Base-by-base conservation (phyloP, 2,888 invertebrate species). In the Orchesellides sinensis region DNA sequence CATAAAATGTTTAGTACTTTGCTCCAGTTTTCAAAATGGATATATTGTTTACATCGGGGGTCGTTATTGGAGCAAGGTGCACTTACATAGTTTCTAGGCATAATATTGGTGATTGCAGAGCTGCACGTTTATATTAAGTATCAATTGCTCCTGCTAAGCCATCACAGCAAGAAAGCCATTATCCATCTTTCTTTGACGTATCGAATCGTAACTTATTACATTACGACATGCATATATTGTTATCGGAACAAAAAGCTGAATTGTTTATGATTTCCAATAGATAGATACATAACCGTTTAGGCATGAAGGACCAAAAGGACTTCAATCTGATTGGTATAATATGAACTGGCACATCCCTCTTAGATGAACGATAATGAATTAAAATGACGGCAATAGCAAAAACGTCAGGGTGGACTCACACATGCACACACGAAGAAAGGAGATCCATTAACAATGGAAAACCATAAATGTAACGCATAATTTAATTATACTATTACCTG, bases 11-110 rank as follows among this genome's bases (percentile, higher is more conserved):
- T 66, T 75, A 75, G 66, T 75, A 40, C 75, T 56, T 75, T 75
- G 75, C 75, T 75, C 75, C 75, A 75, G 75, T 75, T 75, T 75
- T 75, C 65, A 66, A 75, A 75, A 66, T 75, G 66, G 75, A 25
- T 52, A 68, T 49, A 65, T 40, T 40, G 29, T 23, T 56, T 40
- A 47, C 23, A 59, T 49, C 40, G 21, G 29, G 21, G 25, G 40
- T 63, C 17, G 59, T 73, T 63, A 73, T 73, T 73, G 63, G 73
- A 73, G 73, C 73, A 63, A 73, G 73, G 73, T 73, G n/a, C n/a
- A 73, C 73, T 73, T 49, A 73, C 73, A 52, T 63, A 32, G 61
- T 73, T n/a, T n/a, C n/a, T n/a, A n/a, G n/a, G n/a, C n/a, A n/a
- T n/a, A 73, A 63, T 61, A 72, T 45, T 72, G 59, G 40, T 35